Evolutionary conservation across 2,888 invertebrate genomes (phyloP).

Genomic region (Drosophila nigricruria): DNA sequence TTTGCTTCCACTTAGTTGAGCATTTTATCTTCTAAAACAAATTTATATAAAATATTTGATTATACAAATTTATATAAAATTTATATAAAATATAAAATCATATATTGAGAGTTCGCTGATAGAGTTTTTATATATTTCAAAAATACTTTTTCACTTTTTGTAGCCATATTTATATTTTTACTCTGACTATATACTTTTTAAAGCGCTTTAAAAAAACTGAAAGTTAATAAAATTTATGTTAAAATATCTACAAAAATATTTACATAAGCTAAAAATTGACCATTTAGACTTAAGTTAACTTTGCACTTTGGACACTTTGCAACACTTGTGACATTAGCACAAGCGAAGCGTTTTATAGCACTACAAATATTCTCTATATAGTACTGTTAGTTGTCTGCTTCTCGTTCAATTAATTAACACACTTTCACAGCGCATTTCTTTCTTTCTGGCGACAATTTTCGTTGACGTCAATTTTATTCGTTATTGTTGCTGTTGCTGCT

Average conservation of each 20-base stretch:
- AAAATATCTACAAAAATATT: not conserved
- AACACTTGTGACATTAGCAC: not conserved
- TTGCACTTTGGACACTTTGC: not conserved
- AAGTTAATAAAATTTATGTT: too few relatives aligned
- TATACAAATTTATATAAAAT: too few relatives aligned
- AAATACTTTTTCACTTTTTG: too few relatives aligned
- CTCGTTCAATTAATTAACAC: conserved; percentile 73
- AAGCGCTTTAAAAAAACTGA: too few relatives aligned
- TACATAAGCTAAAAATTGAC: not conserved
- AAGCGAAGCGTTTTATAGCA: not conserved
- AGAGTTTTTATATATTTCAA: too few relatives aligned
- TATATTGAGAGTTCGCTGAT: too few relatives aligned
- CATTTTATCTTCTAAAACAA: too few relatives aligned
- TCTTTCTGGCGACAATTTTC: conserved; percentile 71
- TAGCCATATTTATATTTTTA: too few relatives aligned
- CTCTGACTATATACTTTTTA: too few relatives aligned
- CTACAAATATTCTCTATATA: conserved; percentile 5
- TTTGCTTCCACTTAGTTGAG: too few relatives aligned
- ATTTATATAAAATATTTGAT: too few relatives aligned
- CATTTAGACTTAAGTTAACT: not conserved
- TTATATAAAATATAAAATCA: too few relatives aligned
- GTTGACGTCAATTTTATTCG: conserved; percentile 74
- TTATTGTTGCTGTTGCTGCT: conserved; percentile 39
- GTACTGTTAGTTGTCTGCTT: conserved; percentile 31
- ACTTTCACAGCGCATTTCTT: conserved; percentile 77